These are phyloP conservation scores for Typhlichthys subterraneus DNA, from an alignment of 2,797 vertebrate species.

Conservation along the genomic window DNA sequence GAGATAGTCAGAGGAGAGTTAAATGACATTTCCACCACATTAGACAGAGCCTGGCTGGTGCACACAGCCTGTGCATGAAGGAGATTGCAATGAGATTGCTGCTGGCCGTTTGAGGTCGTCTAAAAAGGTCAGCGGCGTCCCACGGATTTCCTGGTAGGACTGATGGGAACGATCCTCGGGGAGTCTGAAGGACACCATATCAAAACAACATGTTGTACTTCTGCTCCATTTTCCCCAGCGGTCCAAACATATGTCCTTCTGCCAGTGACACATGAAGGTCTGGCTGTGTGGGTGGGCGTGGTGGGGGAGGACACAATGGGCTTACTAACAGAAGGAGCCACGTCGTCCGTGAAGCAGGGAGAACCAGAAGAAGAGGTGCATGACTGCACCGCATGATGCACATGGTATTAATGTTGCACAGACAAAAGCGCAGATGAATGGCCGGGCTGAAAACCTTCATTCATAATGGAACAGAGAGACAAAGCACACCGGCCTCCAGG, in stretches of 20 bases:
- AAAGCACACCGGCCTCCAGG: constrained; percentile 56
- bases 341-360: constrained; percentile 16
- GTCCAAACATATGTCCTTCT: too few species aligned
- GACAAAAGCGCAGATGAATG: constrained; percentile 58
- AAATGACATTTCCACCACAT: constrained; percentile 76
- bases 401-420: not conserved
- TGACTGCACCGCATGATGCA: too few species aligned
- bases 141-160: not conserved
- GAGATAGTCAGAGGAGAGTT: constrained; percentile 34
- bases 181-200: too few species aligned
- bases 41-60: constrained; percentile 57
- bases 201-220: too few species aligned
- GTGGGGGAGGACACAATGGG: not conserved
- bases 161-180: not conserved
- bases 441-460: constrained; percentile 61
- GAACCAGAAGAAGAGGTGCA: too few species aligned
- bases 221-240: too few species aligned
- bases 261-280: too few species aligned
- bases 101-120: not conserved
- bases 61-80: constrained; percentile 36
- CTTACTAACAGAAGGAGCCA: constrained; percentile 33
- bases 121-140: too few species aligned
- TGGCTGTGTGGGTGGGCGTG: not conserved
- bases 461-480: constrained; percentile 67
- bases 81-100: constrained; percentile 14